Evolutionary conservation across 2,888 invertebrate species (phyloP).

Genomic region (Epinotia demarniana): DNA sequence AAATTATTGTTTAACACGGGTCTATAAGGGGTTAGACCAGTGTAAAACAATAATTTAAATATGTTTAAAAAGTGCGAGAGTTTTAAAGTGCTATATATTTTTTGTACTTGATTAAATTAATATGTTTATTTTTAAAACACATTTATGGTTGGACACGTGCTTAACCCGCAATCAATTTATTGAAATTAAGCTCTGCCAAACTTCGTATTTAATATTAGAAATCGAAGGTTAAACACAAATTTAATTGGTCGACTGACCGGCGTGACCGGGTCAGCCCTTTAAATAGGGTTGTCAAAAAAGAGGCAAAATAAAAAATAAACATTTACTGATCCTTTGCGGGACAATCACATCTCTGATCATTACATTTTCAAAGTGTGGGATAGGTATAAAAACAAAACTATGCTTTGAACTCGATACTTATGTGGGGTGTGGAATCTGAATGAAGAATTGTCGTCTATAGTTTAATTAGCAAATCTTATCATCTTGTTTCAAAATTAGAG

Average conservation of each 20-base stretch:
- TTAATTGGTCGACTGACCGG: slow-evolving; percentile 42
- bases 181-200: not conserved
- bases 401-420: not conserved
- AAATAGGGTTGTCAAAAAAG: slow-evolving; percentile 21
- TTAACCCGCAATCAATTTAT: slow-evolving; percentile 7
- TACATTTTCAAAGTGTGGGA: not conserved
- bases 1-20: no score
- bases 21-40: no score
- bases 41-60: no score
- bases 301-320: not conserved
- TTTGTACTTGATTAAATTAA: not conserved
- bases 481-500: slow-evolving; percentile 13
- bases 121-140: not conserved
- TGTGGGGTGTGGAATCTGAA: not conserved
- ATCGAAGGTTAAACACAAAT: slow-evolving; percentile 46
- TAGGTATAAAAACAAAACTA: not conserved
- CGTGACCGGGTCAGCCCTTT: slow-evolving; percentile 43
- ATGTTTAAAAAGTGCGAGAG: no score
- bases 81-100: no score
- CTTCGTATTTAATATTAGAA: slow-evolving; percentile 41
- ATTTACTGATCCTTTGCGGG: not conserved
- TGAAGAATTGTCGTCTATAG: not conserved
- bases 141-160: no score
- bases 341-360: not conserved
- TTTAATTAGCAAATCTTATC: slow-evolving; percentile 23